Percentiles rank a stretch among this genome's conserved stretches.
phyloP scores from a whole-genome alignment of 2,888 invertebrate genomes.

The Noctua janthina region DNA sequence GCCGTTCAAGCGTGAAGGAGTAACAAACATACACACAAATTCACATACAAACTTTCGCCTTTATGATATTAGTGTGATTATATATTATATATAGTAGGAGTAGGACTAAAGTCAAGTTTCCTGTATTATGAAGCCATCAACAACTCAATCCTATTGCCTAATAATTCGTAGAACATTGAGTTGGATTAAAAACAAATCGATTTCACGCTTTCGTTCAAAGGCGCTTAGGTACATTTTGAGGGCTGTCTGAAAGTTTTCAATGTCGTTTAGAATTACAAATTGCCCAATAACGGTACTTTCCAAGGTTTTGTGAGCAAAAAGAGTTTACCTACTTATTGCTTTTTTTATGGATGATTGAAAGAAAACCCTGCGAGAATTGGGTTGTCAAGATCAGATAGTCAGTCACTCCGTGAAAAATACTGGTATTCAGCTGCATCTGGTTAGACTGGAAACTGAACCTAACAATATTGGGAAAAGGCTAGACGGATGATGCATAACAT shows the following conservation, averaged over 20 bases:
- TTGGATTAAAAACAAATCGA: constrained; percentile 46
- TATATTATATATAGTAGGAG: too few species aligned
- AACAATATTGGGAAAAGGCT: not conserved
- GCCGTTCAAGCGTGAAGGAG: too few species aligned
- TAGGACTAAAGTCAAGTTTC: not conserved
- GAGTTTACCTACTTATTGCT: not conserved
- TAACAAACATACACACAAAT: too few species aligned
- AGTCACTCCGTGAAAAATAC: too few species aligned
- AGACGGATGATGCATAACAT: too few species aligned
- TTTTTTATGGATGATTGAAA: constrained; percentile 8
- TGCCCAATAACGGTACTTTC: constrained; percentile 27
- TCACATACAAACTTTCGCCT: too few species aligned
- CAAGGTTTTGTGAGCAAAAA: constrained; percentile 29
- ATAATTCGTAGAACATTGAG: constrained; percentile 21
- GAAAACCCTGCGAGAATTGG: not conserved
- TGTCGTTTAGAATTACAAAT: constrained; percentile 44
- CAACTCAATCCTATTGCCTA: constrained; percentile 20
- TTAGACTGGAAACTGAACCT: not conserved
- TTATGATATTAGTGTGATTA: too few species aligned
- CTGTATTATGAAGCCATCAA: constrained; percentile 14
- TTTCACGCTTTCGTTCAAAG: constrained; percentile 49
- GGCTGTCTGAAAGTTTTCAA: constrained; percentile 39
- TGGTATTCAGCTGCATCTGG: too few species aligned
- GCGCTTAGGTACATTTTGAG: constrained; percentile 15
- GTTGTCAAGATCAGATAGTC: not conserved